These are phyloP conservation scores for Trididemnum clinides DNA, from an alignment of 23 tunicate genomes.

Conservation along the genomic window DNA sequence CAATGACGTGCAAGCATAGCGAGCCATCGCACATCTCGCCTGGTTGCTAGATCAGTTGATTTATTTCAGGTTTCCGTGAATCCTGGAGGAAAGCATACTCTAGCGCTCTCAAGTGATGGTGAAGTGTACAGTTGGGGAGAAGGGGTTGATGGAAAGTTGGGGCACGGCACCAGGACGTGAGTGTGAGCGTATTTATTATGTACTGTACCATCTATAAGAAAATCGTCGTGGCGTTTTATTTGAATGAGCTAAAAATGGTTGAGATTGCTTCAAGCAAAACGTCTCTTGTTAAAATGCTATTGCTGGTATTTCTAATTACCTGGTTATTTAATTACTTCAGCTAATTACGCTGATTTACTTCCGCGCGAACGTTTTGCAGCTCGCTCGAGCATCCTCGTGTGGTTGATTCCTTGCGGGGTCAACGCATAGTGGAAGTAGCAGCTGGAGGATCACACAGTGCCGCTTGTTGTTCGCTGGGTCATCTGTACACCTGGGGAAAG, in stretches of 20 bases:
- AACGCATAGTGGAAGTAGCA: conserved; percentile 47
- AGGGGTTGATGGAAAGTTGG: conserved; percentile 87
- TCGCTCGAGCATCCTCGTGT: conserved; percentile 74
- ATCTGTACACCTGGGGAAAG: conserved; percentile 87
- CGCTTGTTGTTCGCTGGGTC: conserved; percentile 42
- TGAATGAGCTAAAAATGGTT: not conserved
- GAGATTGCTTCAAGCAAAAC: not conserved
- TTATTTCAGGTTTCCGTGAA: conserved; percentile 67
- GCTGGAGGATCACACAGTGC: conserved; percentile 94
- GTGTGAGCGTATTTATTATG: not conserved
- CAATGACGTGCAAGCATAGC: no score
- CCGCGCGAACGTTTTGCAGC: conserved; percentile 25
- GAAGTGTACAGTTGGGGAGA: conserved; percentile 94
- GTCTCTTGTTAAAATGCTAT: not conserved
- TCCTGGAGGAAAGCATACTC: conserved; percentile 78
- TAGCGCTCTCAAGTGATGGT: conserved; percentile 78
- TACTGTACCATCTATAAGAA: not conserved
- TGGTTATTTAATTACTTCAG: not conserved
- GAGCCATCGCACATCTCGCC: no score
- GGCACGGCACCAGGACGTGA: conserved; percentile 82
- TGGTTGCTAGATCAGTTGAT: not conserved
- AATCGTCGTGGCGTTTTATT: not conserved
- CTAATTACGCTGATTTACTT: not conserved
- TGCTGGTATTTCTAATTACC: not conserved
- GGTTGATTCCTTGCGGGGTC: conserved; percentile 54